Evolutionary conservation across 2,113 vertebrate species (phyloP).

Genomic region (Cygnus buccinator): DNA sequence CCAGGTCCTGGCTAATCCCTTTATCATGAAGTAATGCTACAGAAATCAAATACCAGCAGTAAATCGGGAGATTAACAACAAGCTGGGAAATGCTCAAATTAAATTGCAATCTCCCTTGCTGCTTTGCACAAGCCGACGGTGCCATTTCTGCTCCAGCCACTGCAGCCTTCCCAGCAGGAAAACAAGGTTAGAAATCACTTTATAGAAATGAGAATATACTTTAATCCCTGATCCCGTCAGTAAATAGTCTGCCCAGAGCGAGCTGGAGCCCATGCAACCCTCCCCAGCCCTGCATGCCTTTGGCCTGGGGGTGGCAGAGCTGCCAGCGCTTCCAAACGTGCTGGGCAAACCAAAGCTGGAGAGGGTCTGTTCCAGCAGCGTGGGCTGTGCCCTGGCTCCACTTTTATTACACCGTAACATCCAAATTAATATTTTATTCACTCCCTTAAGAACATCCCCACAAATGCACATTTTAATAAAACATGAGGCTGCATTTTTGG

Average conservation of each 20-base stretch:
- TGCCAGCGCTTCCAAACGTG: background rate
- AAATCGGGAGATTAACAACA: conserved; percentile 41
- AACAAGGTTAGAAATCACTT: conserved; percentile 42
- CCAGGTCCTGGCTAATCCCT: conserved; percentile 46
- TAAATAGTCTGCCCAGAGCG: background rate
- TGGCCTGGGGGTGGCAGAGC: background rate
- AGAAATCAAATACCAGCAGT: conserved; percentile 53
- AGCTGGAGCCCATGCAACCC: accelerated
- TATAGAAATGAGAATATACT: background rate
- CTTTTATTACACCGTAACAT: background rate
- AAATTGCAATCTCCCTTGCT: conserved; percentile 42
- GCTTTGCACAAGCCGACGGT: background rate
- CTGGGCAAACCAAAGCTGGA: background rate
- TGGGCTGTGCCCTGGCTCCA: background rate
- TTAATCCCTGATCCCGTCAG: background rate
- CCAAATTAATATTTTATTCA: conserved; percentile 31
- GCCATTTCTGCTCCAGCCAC: background rate
- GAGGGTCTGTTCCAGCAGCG: background rate
- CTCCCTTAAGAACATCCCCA: conserved; percentile 2
- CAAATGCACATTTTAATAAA: conserved; percentile 43
- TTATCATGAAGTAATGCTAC: conserved; percentile 7
- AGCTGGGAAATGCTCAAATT: conserved; percentile 64
- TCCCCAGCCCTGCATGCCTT: background rate
- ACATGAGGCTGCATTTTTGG: conserved; percentile 1
- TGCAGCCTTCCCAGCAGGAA: background rate